Base-by-base conservation (phyloP, 2,113 vertebrate genomes). In the Elephas maximus region DNA sequence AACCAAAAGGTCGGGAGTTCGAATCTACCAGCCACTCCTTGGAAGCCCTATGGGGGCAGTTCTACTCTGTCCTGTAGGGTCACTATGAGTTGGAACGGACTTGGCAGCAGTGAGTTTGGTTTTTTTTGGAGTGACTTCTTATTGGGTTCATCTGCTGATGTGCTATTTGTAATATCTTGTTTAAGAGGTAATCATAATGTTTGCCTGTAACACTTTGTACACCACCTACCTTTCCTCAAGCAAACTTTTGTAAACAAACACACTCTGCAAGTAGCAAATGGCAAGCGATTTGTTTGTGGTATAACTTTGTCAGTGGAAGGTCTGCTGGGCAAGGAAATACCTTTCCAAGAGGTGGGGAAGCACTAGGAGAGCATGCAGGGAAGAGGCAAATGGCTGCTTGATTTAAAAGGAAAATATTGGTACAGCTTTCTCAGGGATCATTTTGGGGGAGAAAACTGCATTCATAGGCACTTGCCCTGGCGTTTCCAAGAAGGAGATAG, bases 161-260 rank as follows among this genome's bases (percentile, higher is more conserved):
- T 20, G 26, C 76, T 67, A 5, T 26, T 71, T 41, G 44, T 0
- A 90, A 24, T n/a, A 3, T 71, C 93, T 26, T 37, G 5, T 71
- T 28, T 51, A n/a, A 62, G 73, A 69, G 67, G 7, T 15, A 1
- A 24, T 0, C 0, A 20, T 33, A 8, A 33, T 11, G 5, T n/a
- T 1, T 6, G 12, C 24, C 45, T 0, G 0, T 15, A 0, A 3
- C 2, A 37, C 2, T 9, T 28, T 23, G 28, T 63, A 20, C 33
- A 8, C 71, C 63, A 3, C 41, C 2, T 0, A 0, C 28, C 60
- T 90, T 8, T 30, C 10, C 30, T 14, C 0, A 0, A 2, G 57
- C 45, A 37, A 8, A 18, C 41, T 20, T 20, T 60, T 74, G 2
- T 6, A 37, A 37, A 24, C 1, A 77, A 8, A 83, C 37, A 28